Evolutionary conservation across 2,888 invertebrate species (phyloP), one percentile per base, ranked within the genome.

Genomic region (Agrochola circellaris): DNA sequence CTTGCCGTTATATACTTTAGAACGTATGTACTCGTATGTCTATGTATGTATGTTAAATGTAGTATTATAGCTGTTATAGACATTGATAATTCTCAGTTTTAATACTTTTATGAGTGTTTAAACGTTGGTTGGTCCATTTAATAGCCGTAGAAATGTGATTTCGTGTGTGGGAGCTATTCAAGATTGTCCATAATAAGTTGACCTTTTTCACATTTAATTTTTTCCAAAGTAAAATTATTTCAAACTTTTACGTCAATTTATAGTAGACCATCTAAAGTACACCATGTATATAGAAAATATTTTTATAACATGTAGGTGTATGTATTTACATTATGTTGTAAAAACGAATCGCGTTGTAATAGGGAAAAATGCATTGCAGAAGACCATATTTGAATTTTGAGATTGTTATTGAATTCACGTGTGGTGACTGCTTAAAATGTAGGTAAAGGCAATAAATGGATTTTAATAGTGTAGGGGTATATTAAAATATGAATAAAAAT

Each of bases 1-100:
- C 66, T 81, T 87, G 87, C 81, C 87, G 84, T 75, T 87, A 71
- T 72, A 66, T 70, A 77, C 45, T 34, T 74, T 58, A 65, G n/a
- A 45, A 56, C 30, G 54, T 60, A 62, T 30, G n/a, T 81, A 48
- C 8, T 34, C n/a, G 15, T 58, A 69, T 76, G 42, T 60, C 17
- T 73, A 64, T 65, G 54, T 72, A 34, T 75, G 62, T 71, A 51
- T 26, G 60, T 30, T 64, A 45, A 66, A 70, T 78, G 38, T 72
- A 64, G 70, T 81, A 60, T 73, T 81, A 61, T 26, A 79, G 26
- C 45, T 61, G 4, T 60, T 69, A 34, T 11, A 48, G 56, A 38
- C 38, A 61, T 34, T 67, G 17, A 73, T 13, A 30, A 81, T 7
- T 77, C 20, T 54, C 42, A 15, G 38, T 30, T 77, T 61, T 54